phyloP scores from a whole-genome alignment of 2,113 vertebrate genomes.

The Condylura cristata region DNA sequence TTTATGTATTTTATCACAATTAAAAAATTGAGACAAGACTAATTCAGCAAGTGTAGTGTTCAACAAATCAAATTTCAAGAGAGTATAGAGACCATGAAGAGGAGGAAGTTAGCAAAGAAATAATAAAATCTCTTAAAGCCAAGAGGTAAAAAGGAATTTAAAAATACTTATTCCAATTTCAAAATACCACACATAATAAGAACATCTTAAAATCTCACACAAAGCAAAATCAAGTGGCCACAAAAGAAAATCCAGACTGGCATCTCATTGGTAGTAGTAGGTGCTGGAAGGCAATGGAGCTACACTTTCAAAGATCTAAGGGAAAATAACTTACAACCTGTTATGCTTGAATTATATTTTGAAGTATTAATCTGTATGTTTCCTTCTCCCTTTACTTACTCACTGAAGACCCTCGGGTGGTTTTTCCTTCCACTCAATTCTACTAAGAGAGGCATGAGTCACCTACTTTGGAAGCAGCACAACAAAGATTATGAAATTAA shows the following conservation, averaged over 20 bases:
- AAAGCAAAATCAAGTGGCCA: slow-evolving; percentile 31
- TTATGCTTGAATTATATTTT: neutral
- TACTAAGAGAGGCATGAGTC: slow-evolving; percentile 35
- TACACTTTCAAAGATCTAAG: neutral
- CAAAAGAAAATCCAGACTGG: neutral
- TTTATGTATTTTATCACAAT: neutral
- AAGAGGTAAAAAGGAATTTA: neutral
- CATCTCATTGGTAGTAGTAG: neutral
- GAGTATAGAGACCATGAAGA: neutral
- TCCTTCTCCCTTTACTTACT: slow-evolving; percentile 37
- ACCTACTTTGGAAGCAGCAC: slow-evolving; percentile 38
- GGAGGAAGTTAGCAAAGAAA: slow-evolving; percentile 6
- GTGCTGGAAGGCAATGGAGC: neutral
- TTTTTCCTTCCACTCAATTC: slow-evolving; percentile 2
- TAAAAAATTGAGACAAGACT: neutral
- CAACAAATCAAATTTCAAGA: neutral
- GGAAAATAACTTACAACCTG: neutral
- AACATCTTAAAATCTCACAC: neutral
- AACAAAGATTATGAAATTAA: slow-evolving; percentile 50
- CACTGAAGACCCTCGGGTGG: neutral
- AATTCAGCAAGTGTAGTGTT: neutral
- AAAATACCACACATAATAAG: neutral
- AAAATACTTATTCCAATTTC: slow-evolving; percentile 20
- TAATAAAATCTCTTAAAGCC: neutral
- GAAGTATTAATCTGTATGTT: neutral